Evolutionary conservation across 2,888 invertebrate species (phyloP).

Genomic region (Nymphalis urticae): DNA sequence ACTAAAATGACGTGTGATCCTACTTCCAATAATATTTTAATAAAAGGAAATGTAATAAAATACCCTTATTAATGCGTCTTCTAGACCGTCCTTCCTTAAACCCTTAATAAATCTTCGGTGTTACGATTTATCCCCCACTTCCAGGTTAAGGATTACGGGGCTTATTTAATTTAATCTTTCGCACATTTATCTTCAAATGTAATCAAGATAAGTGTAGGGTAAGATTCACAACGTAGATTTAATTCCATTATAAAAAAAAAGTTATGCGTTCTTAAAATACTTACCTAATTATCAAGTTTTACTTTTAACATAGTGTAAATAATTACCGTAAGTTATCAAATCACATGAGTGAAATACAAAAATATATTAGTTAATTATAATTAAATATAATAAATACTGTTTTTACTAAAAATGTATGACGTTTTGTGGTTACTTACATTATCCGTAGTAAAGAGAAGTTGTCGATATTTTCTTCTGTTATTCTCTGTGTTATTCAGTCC

Average conservation of each 20-base stretch:
- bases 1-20: too few relatives aligned
- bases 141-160: constrained; percentile 12
- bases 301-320: too few relatives aligned
- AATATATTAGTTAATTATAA: too few relatives aligned
- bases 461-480: constrained; percentile 90
- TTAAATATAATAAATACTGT: too few relatives aligned
- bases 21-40: background rate
- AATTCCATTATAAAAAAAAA: too few relatives aligned
- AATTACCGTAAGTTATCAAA: too few relatives aligned
- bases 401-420: too few relatives aligned
- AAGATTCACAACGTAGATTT: too few relatives aligned
- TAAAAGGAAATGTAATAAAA: constrained; percentile 13
- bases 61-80: constrained; percentile 1
- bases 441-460: constrained; percentile 92
- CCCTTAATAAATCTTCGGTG: background rate
- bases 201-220: too few relatives aligned
- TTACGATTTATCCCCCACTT: constrained; percentile 1
- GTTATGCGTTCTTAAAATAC: too few relatives aligned
- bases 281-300: too few relatives aligned
- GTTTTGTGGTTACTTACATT: constrained; percentile 49
- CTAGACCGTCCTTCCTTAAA: background rate
- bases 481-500: constrained; percentile 94
- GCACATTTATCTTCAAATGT: background rate
- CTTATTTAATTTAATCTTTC: constrained; percentile 14
- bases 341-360: too few relatives aligned